Conservation (phyloP, 2,888 invertebrate genomes). For the Bombylius discolor region DNA sequence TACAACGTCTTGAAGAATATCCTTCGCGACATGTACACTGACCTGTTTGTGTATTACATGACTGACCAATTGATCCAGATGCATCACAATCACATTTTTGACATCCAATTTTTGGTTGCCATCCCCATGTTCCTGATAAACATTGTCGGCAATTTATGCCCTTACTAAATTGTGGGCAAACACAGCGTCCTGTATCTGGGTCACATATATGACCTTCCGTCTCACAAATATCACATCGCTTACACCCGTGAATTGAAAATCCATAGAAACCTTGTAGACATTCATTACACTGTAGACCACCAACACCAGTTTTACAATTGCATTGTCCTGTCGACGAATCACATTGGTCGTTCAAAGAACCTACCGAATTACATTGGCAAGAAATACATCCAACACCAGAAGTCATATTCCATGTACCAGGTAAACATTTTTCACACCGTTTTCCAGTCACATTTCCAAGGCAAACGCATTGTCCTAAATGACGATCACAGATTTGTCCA, state of each 20-base stretch:
- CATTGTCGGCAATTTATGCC: constrained; percentile 75
- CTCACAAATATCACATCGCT: constrained; percentile 66
- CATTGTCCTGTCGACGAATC: constrained; percentile 66
- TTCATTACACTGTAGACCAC: constrained; percentile 55
- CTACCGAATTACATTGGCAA: constrained; percentile 69
- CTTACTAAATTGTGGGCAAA: constrained; percentile 75
- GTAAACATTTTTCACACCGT: constrained; percentile 63
- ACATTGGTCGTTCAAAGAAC: constrained; percentile 48
- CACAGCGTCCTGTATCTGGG: constrained; percentile 75
- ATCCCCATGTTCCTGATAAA: constrained; percentile 66
- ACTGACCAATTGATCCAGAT: constrained; percentile 46
- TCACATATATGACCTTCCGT: constrained; percentile 82
- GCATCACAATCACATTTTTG: constrained; percentile 64
- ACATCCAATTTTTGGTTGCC: constrained; percentile 66
- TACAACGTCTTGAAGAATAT: constrained; percentile 64
- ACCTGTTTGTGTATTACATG: constrained; percentile 40
- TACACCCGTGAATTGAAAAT: constrained; percentile 62
- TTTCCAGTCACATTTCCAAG: constrained; percentile 56
- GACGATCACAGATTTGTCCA: constrained; percentile 57
- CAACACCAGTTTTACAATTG: constrained; percentile 61
- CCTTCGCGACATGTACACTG: constrained; percentile 66
- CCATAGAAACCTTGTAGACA: constrained; percentile 62
- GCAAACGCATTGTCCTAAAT: constrained; percentile 67
- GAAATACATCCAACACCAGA: constrained; percentile 61
- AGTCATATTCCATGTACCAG: constrained; percentile 63